Base-by-base conservation (phyloP, 1,140 invertebrate species). In the Brachionus rubens region DNA sequence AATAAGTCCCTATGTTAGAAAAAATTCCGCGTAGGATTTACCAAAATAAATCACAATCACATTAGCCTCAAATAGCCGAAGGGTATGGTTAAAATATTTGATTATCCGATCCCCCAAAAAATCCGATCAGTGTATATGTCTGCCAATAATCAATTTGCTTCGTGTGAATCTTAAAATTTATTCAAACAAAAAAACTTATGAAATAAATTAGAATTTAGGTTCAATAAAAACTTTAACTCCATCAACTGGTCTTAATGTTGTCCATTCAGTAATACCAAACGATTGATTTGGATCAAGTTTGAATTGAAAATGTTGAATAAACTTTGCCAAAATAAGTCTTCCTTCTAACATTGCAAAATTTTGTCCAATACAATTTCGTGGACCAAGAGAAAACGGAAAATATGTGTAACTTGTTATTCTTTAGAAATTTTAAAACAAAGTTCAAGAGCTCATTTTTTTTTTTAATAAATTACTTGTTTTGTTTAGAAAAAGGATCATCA, bases 311-410 rank as follows among this genome's bases (percentile, higher is more conserved):
- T 50, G 21, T 26, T 50, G 41, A 50, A 70, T 70, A 50, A 70
- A 70, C 19, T 70, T 70, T 4, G 65, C 65, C 16, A 70, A 21
- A 6, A 70, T 26, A 10, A 70, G 12, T 70, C 21, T 70, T 12
- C 43, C 65, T 30, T 70, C 65, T 7, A 70, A 24, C 40, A 70
- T 70, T 9, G 65, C 65, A 70, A 70, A 70, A 50, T 70, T 70
- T 50, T 70, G 65, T 46, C 65, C 65, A 33, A 70, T 70, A 70
- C 65, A 70, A 47, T 70, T 70, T 47, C 65, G 26, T 4, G 65
- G 65, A 28, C 65, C 65, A 19, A 70, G 19, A 16, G 43, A 48
- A 46, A 70, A 70, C 12, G 65, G 65, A 50, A 47, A 70, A 50
- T 47, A 48, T 70, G 47, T 70, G 16, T 70, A 70, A 59, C 54